Evolutionary conservation across 2,888 invertebrate genomes (phyloP), one percentile per base, ranked within the genome.

Genomic region (Hypomecis atomaria): DNA sequence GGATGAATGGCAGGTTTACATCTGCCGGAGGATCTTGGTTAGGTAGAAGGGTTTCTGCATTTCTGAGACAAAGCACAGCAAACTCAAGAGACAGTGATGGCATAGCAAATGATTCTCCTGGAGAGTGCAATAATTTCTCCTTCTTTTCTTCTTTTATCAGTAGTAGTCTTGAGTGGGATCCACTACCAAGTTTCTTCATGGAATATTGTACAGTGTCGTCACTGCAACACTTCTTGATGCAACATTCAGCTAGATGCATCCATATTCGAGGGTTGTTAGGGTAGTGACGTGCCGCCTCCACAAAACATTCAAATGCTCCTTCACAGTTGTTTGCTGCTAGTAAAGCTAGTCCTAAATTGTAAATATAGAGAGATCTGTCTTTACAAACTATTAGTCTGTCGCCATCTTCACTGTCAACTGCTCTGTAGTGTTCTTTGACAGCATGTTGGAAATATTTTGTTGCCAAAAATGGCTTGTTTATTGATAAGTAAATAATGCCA

Each of bases 221-320:
- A 69, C 90, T 90, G 79, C 95, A 95, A 76, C 95, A 94, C 78
- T 94, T 94, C 75, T 94, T 95, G 49, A 98, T 96, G 84, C 98
- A 98, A 81, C 98, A 98, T 87, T 99, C 99, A 0, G 99, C 98
- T 77, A 99, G 93, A 75, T 99, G 94, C 62, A 98, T 91, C 99
- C 99, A 99, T 45, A 99, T 94, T 61, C 97, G 94, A 4, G 98
- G 97, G 87, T 98, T 98, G 74, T 96, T 96, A 67, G 97, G 97
- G 78, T 96, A 97, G 63, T 96, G 95, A 70, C 97, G 95, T 0
- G 97, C 95, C 3, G 97, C 97, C 85, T 98, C 96, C 10, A 97
- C 95, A 48, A 99, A 94, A 84, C 97, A 98, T 79, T 98, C 98
- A 87, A 99, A 99, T 0, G 99, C 98, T 77, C 96, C 96, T 66